phyloP scores from a whole-genome alignment of 2,113 vertebrate species.

The Labeo rohita region DNA sequence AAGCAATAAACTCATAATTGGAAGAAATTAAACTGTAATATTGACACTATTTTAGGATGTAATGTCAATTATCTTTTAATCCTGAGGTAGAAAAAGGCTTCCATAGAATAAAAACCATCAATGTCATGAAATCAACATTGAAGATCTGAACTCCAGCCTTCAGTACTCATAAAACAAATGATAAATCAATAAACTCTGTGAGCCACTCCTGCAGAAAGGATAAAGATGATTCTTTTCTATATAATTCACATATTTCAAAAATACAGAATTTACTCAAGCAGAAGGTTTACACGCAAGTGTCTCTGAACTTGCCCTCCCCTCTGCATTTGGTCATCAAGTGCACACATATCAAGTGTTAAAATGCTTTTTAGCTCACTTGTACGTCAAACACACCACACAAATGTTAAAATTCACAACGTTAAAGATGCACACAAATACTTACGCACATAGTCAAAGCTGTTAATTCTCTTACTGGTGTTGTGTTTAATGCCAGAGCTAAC shows the following conservation, averaged over 20 bases:
- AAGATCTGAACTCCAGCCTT: background rate
- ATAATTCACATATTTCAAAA: background rate
- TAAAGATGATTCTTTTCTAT: background rate
- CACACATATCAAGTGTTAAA: background rate
- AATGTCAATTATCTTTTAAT: background rate
- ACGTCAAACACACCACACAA: background rate
- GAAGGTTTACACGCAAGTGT: background rate
- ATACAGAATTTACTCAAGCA: background rate
- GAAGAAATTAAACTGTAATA: background rate
- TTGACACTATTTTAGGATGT: background rate
- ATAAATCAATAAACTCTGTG: background rate
- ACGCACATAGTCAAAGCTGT: slow-evolving; percentile 17
- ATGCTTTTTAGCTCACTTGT: background rate
- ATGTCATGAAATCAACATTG: background rate
- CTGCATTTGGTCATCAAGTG: background rate
- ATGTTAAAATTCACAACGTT: background rate
- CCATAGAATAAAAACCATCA: background rate
- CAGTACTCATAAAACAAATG: background rate
- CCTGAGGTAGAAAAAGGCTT: background rate
- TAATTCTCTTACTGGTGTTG: slow-evolving; percentile 37
- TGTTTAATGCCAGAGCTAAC: slow-evolving; percentile 16
- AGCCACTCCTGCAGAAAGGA: background rate
- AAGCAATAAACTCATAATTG: background rate
- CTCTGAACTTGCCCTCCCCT: background rate
- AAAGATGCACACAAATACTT: slow-evolving; percentile 11